Base-by-base conservation (phyloP, 92 coral and sea anemone genomes). In the Paragorgia papillata region DNA sequence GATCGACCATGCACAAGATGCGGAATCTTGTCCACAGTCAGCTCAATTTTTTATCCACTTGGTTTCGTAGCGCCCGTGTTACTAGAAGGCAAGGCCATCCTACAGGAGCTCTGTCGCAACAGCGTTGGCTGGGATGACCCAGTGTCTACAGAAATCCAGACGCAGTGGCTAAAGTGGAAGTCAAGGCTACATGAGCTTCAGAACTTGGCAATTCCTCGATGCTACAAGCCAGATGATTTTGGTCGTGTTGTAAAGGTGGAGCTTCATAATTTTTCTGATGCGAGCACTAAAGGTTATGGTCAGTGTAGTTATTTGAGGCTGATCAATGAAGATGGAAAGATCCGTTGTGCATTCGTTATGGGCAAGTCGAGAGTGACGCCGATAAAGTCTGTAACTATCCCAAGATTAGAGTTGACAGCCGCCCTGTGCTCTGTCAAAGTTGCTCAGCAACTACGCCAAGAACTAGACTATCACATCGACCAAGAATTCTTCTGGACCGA, bases 181-280 rank as follows among this genome's bases (percentile, higher is more conserved):
- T 6, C 12, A 2, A 30, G 24, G 22, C 44, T 30, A 19, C 24
- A 12, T 20, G 41, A 12, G 3, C 43, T 28, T 9, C 12, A 62
- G n/a, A 20, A 62, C 39, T 28, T 80, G 24, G 70, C 76, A 55
- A 62, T 84, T 43, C 75, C 57, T 0, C 54, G 90, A 55, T 76
- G 87, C 51, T 86, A 49, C 80, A 86, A 86, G 62, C 90, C 90
- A 13, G 62, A 67, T 20, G 81, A 78, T 14, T 86, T 82, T 57
- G 84, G 87, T 25, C 59, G 56, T 25, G 63, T 76, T 9, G 62
- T 14, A 19, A 40, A 43, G 28, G 70, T 57, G 9, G 85, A 87
- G 80, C 69, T 62, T 62, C 69, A 62, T 30, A 8, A 30, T 34
- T 28, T 62, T 14, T 62, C 69, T 9, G 69, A 62, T 30, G 69